phyloP scores from a whole-genome alignment of 2,113 vertebrate genomes.

The Toxotes jaculatrix region DNA sequence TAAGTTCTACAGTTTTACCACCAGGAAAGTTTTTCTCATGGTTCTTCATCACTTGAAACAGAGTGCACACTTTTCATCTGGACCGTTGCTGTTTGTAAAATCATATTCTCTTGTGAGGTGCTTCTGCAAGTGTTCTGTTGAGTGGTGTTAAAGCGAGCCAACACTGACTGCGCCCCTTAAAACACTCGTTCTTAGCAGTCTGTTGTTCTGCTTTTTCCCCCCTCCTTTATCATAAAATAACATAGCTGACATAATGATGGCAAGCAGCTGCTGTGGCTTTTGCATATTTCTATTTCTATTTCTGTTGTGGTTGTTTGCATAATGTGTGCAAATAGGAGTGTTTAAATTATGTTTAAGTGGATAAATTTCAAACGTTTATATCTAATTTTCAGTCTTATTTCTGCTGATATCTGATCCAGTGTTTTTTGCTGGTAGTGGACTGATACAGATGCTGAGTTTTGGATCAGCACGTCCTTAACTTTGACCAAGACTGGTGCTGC shows the following conservation, averaged over 20 bases:
- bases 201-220: background rate
- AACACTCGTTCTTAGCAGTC: slow-evolving; percentile 18
- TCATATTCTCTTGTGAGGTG: slow-evolving; percentile 8
- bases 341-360: background rate
- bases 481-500: slow-evolving; percentile 43
- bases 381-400: background rate
- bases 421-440: background rate
- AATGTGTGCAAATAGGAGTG: background rate
- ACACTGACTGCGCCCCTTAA: slow-evolving; percentile 26
- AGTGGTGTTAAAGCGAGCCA: slow-evolving; percentile 38
- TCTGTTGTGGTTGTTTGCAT: background rate
- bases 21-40: background rate
- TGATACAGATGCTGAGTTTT: slow-evolving; percentile 32
- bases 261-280: slow-evolving; percentile 34
- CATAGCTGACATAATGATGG: slow-evolving; percentile 30
- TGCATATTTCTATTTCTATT: slow-evolving; percentile 5
- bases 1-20: background rate
- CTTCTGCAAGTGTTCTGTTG: slow-evolving; percentile 5
- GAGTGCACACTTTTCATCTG: background rate
- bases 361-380: slow-evolving; percentile 3
- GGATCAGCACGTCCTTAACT: slow-evolving; percentile 27
- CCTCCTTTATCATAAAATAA: slow-evolving; percentile 15
- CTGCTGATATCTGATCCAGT: background rate
- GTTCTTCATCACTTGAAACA: slow-evolving; percentile 14
- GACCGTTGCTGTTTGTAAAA: slow-evolving; percentile 28